Percentiles rank a stretch among this genome's conserved stretches.
These are phyloP conservation scores for Lithophane ornitopus DNA, from an alignment of 2,888 invertebrate species.

Conservation along the genomic window DNA sequence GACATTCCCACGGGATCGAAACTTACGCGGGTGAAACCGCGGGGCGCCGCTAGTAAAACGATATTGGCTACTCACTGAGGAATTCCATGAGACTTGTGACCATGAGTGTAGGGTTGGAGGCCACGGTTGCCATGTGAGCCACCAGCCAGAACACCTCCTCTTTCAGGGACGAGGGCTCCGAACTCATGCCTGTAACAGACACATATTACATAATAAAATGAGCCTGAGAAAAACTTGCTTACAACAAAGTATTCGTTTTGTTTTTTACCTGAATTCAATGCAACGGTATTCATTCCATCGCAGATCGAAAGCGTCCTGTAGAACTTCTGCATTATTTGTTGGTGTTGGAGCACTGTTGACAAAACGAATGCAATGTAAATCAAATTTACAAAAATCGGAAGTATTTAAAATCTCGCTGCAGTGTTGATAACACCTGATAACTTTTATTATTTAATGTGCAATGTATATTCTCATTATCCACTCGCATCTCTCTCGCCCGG, in stretches of 20 bases:
- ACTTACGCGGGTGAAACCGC: too few species aligned
- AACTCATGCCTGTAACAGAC: slow-evolving; percentile 57
- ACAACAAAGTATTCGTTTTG: too few species aligned
- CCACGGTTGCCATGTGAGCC: slow-evolving; percentile 93
- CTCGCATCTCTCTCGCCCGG: too few species aligned
- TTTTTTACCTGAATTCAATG: slow-evolving; percentile 73
- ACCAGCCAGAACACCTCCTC: slow-evolving; percentile 97
- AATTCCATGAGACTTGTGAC: slow-evolving; percentile 95
- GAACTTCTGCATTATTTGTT: slow-evolving; percentile 95
- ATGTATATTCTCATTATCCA: too few species aligned
- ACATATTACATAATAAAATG: too few species aligned
- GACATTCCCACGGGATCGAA: too few species aligned
- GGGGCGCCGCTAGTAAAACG: too few species aligned
- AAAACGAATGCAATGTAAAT: slow-evolving; percentile 18
- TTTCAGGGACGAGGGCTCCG: slow-evolving; percentile 91
- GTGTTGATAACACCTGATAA: too few species aligned
- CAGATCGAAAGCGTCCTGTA: slow-evolving; percentile 95
- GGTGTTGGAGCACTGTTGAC: slow-evolving; percentile 92
- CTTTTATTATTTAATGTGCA: too few species aligned
- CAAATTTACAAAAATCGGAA: too few species aligned
- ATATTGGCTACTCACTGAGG: slow-evolving; percentile 85
- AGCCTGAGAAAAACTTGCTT: too few species aligned
- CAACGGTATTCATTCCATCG: slow-evolving; percentile 80
- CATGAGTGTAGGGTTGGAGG: slow-evolving; percentile 94
- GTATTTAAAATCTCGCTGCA: too few species aligned